phyloP scores from a whole-genome alignment of 2,113 vertebrate species.

The Cyanoderma ruficeps region DNA sequence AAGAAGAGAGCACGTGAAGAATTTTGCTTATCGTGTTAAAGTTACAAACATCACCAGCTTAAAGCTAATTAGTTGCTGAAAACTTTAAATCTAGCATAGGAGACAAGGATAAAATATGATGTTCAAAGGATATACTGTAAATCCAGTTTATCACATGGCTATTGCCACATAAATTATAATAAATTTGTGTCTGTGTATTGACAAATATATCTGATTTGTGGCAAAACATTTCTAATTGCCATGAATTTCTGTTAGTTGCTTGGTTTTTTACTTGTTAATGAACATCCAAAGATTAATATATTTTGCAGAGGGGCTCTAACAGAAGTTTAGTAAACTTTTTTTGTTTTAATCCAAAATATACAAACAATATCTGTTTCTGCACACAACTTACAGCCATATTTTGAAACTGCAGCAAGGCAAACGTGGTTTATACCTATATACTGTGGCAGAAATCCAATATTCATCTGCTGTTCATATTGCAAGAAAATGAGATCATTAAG shows the following conservation, averaged over 20 bases:
- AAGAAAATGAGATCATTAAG: slow-evolving; percentile 63
- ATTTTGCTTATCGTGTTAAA: background rate
- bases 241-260: background rate
- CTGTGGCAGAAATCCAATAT: slow-evolving; percentile 50
- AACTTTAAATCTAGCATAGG: background rate
- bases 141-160: background rate
- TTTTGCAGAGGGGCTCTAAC: background rate
- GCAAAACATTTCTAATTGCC: background rate
- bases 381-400: background rate
- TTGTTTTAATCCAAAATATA: background rate
- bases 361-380: background rate
- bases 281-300: background rate
- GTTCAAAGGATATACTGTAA: background rate
- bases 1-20: background rate
- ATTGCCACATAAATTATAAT: background rate
- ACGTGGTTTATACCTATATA: slow-evolving; percentile 26
- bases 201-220: background rate
- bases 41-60: background rate
- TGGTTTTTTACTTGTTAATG: background rate
- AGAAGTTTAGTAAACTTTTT: background rate
- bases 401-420: slow-evolving; percentile 26
- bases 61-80: background rate
- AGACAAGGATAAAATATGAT: background rate
- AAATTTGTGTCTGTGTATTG: background rate
- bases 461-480: slow-evolving; percentile 15